phyloP scores from a whole-genome alignment of 1,140 invertebrate species.

The Cotesia vestalis region DNA sequence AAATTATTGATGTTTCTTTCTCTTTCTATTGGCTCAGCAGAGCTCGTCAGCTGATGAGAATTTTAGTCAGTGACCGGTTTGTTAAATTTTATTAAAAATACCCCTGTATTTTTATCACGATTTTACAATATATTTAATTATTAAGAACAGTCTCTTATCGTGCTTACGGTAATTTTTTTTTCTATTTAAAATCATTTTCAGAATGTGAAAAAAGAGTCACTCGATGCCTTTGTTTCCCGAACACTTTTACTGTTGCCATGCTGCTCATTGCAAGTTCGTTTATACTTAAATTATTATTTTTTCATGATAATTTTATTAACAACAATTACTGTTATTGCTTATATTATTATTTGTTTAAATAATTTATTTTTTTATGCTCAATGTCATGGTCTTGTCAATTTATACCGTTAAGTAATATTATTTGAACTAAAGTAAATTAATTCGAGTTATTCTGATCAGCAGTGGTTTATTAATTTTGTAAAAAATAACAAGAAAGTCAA shows the following conservation, averaged over 20 bases:
- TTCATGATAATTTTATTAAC: not conserved
- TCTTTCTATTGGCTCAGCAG: conserved; percentile 50
- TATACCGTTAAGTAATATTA: too few species aligned
- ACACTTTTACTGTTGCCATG: conserved; percentile 2
- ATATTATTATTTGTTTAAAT: not conserved
- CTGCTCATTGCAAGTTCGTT: not conserved
- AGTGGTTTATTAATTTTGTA: too few species aligned
- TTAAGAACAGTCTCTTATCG: not conserved
- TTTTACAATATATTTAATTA: not conserved
- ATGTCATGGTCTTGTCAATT: too few species aligned
- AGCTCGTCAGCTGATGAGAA: conserved; percentile 54
- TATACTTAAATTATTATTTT: not conserved
- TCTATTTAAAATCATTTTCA: not conserved
- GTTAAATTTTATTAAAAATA: conserved; percentile 25
- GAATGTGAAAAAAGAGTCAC: not conserved
- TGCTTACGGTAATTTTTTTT: not conserved
- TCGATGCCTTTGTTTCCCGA: conserved; percentile 4
- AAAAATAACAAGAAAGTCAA: too few species aligned
- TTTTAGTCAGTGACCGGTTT: conserved; percentile 45
- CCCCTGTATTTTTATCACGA: not conserved
- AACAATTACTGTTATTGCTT: not conserved
- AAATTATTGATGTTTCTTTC: conserved; percentile 12
- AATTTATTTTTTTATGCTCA: not conserved
- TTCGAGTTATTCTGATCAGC: too few species aligned
- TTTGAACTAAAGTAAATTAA: too few species aligned